These are phyloP conservation scores for Heteromormyrus szaboi DNA, from an alignment of 2,797 vertebrate genomes.

Conservation along the genomic window DNA sequence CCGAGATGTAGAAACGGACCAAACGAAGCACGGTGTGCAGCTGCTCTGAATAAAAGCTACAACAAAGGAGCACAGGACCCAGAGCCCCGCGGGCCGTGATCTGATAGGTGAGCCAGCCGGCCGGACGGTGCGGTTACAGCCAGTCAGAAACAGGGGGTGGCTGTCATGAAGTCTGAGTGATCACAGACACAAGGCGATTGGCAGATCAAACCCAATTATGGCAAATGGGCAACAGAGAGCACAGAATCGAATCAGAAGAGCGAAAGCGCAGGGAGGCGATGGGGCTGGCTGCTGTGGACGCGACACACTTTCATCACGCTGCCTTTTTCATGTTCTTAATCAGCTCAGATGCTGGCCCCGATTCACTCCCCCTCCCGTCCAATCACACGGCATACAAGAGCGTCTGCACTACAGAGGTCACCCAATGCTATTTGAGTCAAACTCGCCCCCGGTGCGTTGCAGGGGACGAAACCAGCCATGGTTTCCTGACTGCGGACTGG, in stretches of 20 bases:
- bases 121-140: background rate
- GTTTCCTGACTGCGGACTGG: background rate
- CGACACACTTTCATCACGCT: background rate
- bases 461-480: conserved; percentile 63
- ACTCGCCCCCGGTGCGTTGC: conserved; percentile 59
- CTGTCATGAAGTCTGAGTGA: background rate
- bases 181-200: background rate
- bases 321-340: conserved; percentile 27
- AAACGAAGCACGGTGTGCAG: background rate
- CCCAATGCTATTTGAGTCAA: conserved; percentile 51
- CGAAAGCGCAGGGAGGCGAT: background rate
- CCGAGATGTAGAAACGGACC: background rate
- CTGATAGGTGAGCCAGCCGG: background rate
- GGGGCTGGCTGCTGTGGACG: background rate
- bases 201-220: conserved; percentile 7
- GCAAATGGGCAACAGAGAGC: background rate
- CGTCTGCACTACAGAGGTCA: conserved; percentile 44
- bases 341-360: conserved; percentile 34
- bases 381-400: conserved; percentile 43
- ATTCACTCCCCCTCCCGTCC: conserved; percentile 22
- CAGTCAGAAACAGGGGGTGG: background rate
- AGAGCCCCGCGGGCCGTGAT: background rate
- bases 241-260: conserved; percentile 8
- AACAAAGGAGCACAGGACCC: background rate
- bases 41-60: background rate